Percentiles rank a stretch among this genome's conserved stretches.
These are phyloP conservation scores for Falco columbarius DNA, from an alignment of 2,797 vertebrate genomes.

Conservation along the genomic window DNA sequence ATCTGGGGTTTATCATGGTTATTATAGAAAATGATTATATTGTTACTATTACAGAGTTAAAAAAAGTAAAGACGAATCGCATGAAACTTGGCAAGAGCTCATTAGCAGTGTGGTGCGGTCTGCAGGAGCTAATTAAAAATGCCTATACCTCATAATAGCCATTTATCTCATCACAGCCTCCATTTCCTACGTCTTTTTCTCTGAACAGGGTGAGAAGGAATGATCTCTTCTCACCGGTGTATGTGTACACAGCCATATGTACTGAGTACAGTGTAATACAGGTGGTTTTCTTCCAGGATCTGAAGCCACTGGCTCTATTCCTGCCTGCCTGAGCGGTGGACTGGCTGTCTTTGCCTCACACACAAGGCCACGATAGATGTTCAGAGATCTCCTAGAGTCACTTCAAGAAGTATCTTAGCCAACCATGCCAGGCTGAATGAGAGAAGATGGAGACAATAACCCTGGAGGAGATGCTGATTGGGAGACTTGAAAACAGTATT, in stretches of 20 bases:
- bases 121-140: constrained; percentile 66
- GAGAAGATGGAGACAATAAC: background rate
- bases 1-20: constrained; percentile 67
- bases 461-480: background rate
- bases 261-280: background rate
- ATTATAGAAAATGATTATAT: constrained; percentile 55
- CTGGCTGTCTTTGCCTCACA: background rate
- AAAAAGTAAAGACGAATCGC: constrained; percentile 63
- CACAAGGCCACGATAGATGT: background rate
- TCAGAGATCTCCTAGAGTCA: background rate
- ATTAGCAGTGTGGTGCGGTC: constrained; percentile 51
- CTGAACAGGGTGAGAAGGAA: background rate
- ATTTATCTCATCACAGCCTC: constrained; percentile 46
- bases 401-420: background rate
- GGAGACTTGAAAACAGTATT: background rate
- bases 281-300: background rate
- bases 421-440: fast-evolving
- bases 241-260: background rate
- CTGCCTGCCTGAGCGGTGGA: background rate
- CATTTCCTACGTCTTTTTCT: background rate
- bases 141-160: constrained; percentile 49
- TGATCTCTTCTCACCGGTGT: background rate
- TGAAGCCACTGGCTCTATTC: background rate
- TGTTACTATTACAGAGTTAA: constrained; percentile 57
- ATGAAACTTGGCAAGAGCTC: constrained; percentile 66